Evolutionary conservation across 2,797 vertebrate genomes (phyloP).

Genomic region (Chromis chromis): DNA sequence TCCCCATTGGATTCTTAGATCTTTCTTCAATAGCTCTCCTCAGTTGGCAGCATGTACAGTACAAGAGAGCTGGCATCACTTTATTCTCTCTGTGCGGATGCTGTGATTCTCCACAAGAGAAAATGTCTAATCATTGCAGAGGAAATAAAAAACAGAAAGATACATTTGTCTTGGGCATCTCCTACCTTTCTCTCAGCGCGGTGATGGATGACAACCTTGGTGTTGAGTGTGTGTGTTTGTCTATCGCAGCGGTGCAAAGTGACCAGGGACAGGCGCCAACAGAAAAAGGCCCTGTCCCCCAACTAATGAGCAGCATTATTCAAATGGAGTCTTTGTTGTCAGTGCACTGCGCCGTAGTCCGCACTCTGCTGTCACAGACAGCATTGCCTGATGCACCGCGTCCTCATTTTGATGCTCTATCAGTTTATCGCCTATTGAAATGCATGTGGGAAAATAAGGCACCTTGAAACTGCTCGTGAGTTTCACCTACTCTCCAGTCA

Average conservation of each 20-base stretch:
- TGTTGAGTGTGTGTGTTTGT: constrained; percentile 77
- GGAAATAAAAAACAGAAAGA: constrained; percentile 61
- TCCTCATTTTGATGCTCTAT: constrained; percentile 66
- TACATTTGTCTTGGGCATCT: constrained; percentile 70
- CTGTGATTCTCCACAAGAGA: constrained; percentile 52
- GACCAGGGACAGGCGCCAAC: constrained; percentile 81
- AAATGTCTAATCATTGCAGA: constrained; percentile 69
- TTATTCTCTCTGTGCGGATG: constrained; percentile 47
- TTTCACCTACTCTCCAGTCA: constrained; percentile 15
- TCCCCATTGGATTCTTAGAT: constrained; percentile 56
- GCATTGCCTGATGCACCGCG: constrained; percentile 51
- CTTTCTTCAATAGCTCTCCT: constrained; percentile 55
- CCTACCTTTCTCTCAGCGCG: constrained; percentile 56
- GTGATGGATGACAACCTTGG: constrained; percentile 84
- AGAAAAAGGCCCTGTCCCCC: constrained; percentile 79
- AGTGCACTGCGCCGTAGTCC: constrained; percentile 60
- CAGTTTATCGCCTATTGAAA: constrained; percentile 54
- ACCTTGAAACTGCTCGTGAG: constrained; percentile 43
- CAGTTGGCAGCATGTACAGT: constrained; percentile 44
- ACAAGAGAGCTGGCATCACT: constrained; percentile 50
- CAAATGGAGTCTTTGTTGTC: constrained; percentile 83
- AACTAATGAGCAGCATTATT: constrained; percentile 87
- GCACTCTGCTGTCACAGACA: constrained; percentile 66
- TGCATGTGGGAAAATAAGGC: constrained; percentile 48
- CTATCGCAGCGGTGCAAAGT: constrained; percentile 81